Evolutionary conservation across 1,140 invertebrate species (phyloP).

Genomic region (Parasteatoda tepidariorum): DNA sequence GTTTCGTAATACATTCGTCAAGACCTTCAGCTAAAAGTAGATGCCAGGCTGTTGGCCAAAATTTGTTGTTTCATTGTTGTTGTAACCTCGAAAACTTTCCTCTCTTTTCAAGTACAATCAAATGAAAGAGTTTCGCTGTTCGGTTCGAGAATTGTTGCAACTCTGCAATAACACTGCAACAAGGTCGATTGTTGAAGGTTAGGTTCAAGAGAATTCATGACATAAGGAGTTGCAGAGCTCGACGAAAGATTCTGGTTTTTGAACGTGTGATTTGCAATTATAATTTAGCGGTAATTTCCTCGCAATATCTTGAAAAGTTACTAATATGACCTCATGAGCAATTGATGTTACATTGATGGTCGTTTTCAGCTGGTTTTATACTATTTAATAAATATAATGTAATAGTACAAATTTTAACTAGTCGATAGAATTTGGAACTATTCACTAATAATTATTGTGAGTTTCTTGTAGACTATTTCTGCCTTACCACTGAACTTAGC

Average conservation of each 20-base stretch:
- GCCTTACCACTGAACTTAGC: no score
- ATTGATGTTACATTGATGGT: no score
- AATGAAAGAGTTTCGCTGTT: not conserved
- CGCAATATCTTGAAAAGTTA: no score
- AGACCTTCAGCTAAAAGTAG: conserved; percentile 33
- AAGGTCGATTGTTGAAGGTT: not conserved
- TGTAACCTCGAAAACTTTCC: conserved; percentile 28
- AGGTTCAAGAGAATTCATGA: not conserved
- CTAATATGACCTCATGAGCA: no score
- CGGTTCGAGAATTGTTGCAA: conserved; percentile 8
- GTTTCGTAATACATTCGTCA: not conserved
- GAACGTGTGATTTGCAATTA: no score
- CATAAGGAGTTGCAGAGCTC: not conserved
- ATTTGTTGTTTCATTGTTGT: not conserved
- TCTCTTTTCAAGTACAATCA: conserved; percentile 17
- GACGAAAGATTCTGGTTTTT: not conserved
- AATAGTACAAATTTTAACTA: no score
- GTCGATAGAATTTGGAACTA: no score
- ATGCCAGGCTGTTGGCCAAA: conserved; percentile 8
- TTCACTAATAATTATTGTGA: no score
- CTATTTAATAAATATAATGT: no score
- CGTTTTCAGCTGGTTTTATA: no score
- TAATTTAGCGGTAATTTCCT: no score
- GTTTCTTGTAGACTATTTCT: no score
- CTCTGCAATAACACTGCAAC: not conserved